phyloP scores from a whole-genome alignment of 2,888 invertebrate species.

The Pardosa pseudoannulata region DNA sequence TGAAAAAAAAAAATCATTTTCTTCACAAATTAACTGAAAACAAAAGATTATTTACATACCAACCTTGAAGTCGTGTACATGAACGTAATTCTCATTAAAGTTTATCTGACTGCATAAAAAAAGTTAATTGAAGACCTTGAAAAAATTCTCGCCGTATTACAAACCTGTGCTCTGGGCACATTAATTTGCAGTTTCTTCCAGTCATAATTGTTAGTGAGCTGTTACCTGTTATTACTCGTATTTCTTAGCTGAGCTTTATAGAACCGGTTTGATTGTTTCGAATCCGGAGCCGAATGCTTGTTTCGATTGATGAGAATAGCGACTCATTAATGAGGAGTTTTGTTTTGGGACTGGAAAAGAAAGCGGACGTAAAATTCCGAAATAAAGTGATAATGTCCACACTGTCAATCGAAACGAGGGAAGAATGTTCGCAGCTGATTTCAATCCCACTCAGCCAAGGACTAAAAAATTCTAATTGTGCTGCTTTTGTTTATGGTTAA shows the following conservation, averaged over 20 bases:
- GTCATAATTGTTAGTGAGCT: constrained; percentile 59
- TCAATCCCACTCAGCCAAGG: too few species aligned
- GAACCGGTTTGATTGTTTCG: constrained; percentile 42
- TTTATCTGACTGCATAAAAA: constrained; percentile 33
- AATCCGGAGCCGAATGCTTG: constrained; percentile 22
- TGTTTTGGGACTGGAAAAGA: neutral
- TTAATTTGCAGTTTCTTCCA: constrained; percentile 63
- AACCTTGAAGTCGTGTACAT: constrained; percentile 28
- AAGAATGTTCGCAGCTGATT: too few species aligned
- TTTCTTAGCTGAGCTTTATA: constrained; percentile 56
- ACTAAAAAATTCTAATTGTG: too few species aligned
- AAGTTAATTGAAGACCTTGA: constrained; percentile 65
- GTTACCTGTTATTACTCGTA: constrained; percentile 67
- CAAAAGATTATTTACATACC: constrained; percentile 20
- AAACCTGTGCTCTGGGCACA: constrained; percentile 14
- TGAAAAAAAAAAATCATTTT: constrained; percentile 5
- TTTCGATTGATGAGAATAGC: constrained; percentile 26
- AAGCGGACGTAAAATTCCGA: too few species aligned
- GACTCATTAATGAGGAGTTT: constrained; percentile 17
- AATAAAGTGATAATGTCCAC: too few species aligned
- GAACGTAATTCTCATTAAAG: constrained; percentile 65
- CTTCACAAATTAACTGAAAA: constrained; percentile 8
- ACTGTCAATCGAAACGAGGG: too few species aligned
- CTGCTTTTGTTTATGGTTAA: too few species aligned
- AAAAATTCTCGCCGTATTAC: neutral